Evolutionary conservation across 2,888 invertebrate genomes (phyloP).

Genomic region (Phyto melanocephala): DNA sequence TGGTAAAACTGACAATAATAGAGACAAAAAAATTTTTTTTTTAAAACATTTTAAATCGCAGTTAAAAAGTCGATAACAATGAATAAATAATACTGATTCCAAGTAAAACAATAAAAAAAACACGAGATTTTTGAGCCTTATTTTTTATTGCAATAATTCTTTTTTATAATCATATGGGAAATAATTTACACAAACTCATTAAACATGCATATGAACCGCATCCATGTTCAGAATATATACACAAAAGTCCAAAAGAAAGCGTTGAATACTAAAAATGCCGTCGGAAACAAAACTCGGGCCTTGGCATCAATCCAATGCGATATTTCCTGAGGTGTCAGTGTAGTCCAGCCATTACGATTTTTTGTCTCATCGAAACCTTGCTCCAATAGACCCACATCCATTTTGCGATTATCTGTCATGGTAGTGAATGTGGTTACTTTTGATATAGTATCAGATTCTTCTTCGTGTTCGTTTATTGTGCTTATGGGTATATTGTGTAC

Average conservation of each 20-base stretch:
- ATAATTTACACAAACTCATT: not conserved
- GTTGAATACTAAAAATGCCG: conserved; percentile 89
- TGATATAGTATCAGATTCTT: conserved; percentile 48
- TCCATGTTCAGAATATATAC: conserved; percentile 78
- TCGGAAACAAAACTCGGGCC: conserved; percentile 87
- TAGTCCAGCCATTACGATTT: conserved; percentile 82
- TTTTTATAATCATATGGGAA: too few relatives aligned
- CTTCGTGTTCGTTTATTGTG: conserved; percentile 70
- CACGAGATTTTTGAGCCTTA: too few relatives aligned
- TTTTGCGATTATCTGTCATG: conserved; percentile 50
- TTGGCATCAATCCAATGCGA: conserved; percentile 90
- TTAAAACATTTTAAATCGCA: too few relatives aligned
- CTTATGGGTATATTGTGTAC: conserved; percentile 80
- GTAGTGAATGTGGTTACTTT: conserved; percentile 62
- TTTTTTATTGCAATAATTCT: too few relatives aligned
- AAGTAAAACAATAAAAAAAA: too few relatives aligned
- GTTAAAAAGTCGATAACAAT: too few relatives aligned
- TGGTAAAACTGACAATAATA: too few relatives aligned
- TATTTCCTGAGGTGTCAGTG: conserved; percentile 93
- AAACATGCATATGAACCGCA: not conserved
- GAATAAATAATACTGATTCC: too few relatives aligned
- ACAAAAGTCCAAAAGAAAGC: conserved; percentile 89
- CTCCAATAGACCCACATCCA: conserved; percentile 70
- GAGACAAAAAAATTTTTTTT: too few relatives aligned
- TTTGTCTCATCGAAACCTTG: conserved; percentile 71